phyloP scores from a whole-genome alignment of 2,113 vertebrate genomes.

The Typhlomys cinereus region DNA sequence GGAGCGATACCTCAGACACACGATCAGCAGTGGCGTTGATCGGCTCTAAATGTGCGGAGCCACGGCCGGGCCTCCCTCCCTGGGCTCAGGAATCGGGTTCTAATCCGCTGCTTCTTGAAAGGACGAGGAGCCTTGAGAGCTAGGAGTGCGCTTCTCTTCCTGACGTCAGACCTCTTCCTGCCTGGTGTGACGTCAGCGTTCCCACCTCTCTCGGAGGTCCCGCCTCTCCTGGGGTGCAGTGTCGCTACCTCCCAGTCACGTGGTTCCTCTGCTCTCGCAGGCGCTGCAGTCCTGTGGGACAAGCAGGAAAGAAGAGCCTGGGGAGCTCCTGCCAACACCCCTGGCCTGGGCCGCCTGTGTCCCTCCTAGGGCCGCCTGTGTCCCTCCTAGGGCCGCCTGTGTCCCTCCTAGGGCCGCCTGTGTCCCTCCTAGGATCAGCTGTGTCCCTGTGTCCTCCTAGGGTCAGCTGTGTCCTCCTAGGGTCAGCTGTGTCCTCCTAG shows the following conservation, averaged over 20 bases:
- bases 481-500: too few relatives aligned
- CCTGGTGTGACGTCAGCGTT: background rate
- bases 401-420: too few relatives aligned
- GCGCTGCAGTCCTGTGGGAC: too few relatives aligned
- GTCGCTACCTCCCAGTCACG: constrained; percentile 51
- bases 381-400: too few relatives aligned
- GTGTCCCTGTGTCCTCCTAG: too few relatives aligned
- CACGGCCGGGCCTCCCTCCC: constrained; percentile 18
- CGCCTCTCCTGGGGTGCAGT: too few relatives aligned
- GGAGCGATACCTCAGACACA: constrained; percentile 19
- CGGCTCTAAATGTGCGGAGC: constrained; percentile 52
- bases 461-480: too few relatives aligned
- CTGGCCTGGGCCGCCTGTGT: background rate
- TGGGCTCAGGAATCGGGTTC: constrained; percentile 50
- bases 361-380: too few relatives aligned
- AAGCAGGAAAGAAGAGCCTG: background rate
- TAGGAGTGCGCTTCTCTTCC: background rate
- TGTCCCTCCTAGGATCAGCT: too few relatives aligned
- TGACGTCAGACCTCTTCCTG: constrained; percentile 41
- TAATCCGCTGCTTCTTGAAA: constrained; percentile 64
- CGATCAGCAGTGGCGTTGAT: background rate
- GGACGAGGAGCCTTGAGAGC: constrained; percentile 4
- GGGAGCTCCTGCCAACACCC: background rate
- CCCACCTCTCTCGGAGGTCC: background rate
- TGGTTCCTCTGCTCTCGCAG: background rate